Evolutionary conservation across 2,888 invertebrate genomes (phyloP).

Genomic region (Himalopsyche japonica): DNA sequence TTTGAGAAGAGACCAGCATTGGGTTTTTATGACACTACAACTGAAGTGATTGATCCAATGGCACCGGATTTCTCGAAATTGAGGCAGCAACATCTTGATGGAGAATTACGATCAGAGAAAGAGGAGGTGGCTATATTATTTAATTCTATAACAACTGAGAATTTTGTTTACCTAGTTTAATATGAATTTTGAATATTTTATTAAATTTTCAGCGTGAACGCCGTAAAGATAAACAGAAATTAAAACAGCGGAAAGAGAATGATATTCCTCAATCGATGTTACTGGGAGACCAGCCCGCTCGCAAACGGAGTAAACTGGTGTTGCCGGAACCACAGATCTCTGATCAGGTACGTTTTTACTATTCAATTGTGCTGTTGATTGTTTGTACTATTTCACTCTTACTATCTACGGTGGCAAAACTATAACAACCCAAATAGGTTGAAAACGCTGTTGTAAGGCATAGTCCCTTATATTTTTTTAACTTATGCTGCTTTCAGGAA

Average conservation of each 20-base stretch:
- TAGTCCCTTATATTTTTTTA: too few species aligned
- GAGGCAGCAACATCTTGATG: slow-evolving; percentile 91
- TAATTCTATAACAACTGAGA: not conserved
- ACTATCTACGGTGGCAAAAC: too few species aligned
- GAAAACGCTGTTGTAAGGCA: too few species aligned
- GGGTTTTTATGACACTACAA: slow-evolving; percentile 95
- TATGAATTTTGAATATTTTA: not conserved
- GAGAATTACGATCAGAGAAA: slow-evolving; percentile 85
- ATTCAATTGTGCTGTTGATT: too few species aligned
- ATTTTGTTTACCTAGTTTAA: not conserved
- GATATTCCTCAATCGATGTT: slow-evolving; percentile 91
- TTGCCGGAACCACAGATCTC: slow-evolving; percentile 96
- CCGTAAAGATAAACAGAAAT: slow-evolving; percentile 91
- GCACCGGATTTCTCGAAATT: slow-evolving; percentile 89
- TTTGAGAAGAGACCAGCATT: slow-evolving; percentile 92
- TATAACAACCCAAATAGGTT: too few species aligned
- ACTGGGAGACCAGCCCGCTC: slow-evolving; percentile 84
- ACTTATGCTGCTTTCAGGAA: slow-evolving; percentile 60
- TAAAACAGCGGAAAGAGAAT: slow-evolving; percentile 95
- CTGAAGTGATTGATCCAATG: slow-evolving; percentile 84
- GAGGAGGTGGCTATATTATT: slow-evolving; percentile 69
- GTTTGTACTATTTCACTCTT: too few species aligned
- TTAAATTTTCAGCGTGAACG: slow-evolving; percentile 70
- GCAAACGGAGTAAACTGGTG: slow-evolving; percentile 93
- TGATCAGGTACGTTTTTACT: slow-evolving; percentile 64